A percentile compares a stretch with the other conserved stretches of the same genome.
phyloP scores from a whole-genome alignment of 2,113 vertebrate genomes.

The Cinclus mexicanus region DNA sequence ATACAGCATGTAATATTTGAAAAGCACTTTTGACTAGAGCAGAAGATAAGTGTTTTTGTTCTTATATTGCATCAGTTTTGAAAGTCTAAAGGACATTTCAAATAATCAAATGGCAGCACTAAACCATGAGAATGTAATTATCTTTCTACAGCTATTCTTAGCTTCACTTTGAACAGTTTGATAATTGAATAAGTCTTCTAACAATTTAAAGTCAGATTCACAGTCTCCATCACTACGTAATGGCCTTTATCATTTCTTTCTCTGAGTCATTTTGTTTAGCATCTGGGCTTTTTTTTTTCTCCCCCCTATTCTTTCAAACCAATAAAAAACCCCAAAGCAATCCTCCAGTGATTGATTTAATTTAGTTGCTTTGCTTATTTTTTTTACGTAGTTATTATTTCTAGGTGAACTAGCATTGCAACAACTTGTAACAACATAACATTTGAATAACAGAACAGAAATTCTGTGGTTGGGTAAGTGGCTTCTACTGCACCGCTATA shows the following conservation, averaged over 20 bases:
- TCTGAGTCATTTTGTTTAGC: background rate
- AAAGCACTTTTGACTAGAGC: slow-evolving; percentile 57
- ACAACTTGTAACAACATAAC: background rate
- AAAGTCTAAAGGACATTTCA: slow-evolving; percentile 59
- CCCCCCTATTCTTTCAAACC: background rate
- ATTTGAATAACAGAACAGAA: background rate
- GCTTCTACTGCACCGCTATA: background rate
- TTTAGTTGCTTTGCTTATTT: background rate
- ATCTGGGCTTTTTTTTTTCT: background rate
- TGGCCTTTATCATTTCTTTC: slow-evolving; percentile 15
- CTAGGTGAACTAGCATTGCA: background rate
- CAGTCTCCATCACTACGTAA: background rate
- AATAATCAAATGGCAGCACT: slow-evolving; percentile 52
- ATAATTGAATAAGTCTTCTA: slow-evolving; percentile 60
- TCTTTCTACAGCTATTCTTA: slow-evolving; percentile 47
- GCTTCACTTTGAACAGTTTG: slow-evolving; percentile 47
- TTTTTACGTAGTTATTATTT: background rate
- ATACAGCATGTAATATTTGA: slow-evolving; percentile 56
- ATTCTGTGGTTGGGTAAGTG: background rate
- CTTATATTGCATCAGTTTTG: slow-evolving; percentile 28
- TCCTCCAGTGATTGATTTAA: background rate
- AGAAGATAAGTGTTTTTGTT: slow-evolving; percentile 37
- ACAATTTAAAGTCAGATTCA: slow-evolving; percentile 13
- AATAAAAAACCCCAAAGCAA: background rate
- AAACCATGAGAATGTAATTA: slow-evolving; percentile 63